phyloP scores from a whole-genome alignment of 2,888 invertebrate species.

The Branchellion lobata region DNA sequence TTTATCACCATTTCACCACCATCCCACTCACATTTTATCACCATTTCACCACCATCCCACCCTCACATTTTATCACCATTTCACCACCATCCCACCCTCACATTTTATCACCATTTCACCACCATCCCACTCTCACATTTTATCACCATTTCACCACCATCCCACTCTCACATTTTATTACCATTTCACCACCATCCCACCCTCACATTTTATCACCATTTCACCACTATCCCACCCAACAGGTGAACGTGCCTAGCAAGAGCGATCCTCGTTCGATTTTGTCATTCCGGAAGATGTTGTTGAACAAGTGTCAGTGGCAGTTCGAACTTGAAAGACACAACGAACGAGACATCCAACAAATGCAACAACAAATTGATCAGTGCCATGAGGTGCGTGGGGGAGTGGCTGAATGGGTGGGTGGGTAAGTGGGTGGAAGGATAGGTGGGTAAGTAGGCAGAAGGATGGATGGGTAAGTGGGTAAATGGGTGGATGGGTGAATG shows the following conservation, averaged over 20 bases:
- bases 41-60: no score
- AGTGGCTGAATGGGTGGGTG: background rate
- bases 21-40: no score
- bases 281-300: slow-evolving; percentile 76
- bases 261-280: slow-evolving; percentile 62
- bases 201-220: no score
- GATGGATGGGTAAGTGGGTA: background rate
- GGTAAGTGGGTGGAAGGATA: background rate
- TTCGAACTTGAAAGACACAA: slow-evolving; percentile 81
- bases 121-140: no score
- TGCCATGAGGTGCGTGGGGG: background rate
- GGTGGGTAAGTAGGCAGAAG: background rate
- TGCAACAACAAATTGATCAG: slow-evolving; percentile 56
- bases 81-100: no score
- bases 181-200: background rate
- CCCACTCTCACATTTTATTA: background rate
- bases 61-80: no score
- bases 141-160: no score
- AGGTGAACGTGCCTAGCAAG: slow-evolving; percentile 68
- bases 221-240: background rate
- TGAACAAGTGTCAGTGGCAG: slow-evolving; percentile 83
- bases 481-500: background rate
- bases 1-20: no score
- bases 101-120: no score
- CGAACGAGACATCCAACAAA: slow-evolving; percentile 64